phyloP scores from a whole-genome alignment of 1,140 invertebrate species.

The Triops longicaudatus region DNA sequence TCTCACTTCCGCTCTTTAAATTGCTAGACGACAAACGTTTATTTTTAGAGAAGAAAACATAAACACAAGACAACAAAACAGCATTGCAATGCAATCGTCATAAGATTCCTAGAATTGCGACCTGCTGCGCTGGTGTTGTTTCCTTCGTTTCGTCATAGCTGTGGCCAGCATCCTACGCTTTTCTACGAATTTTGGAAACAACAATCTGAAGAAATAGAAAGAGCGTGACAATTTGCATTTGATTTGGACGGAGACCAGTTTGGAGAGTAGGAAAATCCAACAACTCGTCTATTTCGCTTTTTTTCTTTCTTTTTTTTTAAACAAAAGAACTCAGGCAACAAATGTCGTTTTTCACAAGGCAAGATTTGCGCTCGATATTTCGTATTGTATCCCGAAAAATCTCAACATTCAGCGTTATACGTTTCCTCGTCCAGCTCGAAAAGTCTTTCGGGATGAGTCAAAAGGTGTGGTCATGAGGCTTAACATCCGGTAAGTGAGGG shows the following conservation, averaged over 20 bases:
- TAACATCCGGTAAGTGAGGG: slow-evolving; percentile 6
- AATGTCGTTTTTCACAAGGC: too few species aligned
- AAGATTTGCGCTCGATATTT: too few species aligned
- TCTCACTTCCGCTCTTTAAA: not conserved
- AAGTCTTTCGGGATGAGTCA: not conserved
- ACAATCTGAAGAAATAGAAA: not conserved
- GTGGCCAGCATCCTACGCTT: not conserved
- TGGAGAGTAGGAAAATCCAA: not conserved
- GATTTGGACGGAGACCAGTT: not conserved
- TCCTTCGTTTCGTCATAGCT: not conserved
- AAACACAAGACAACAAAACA: not conserved
- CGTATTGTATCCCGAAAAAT: too few species aligned
- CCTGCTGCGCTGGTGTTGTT: not conserved
- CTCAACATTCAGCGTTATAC: too few species aligned
- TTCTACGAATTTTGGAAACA: not conserved
- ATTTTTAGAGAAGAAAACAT: not conserved
- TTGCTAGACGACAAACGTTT: not conserved
- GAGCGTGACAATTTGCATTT: not conserved
- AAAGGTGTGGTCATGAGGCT: not conserved
- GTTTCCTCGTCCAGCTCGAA: too few species aligned
- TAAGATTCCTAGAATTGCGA: not conserved
- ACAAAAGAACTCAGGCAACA: too few species aligned
- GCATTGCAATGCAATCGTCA: not conserved
- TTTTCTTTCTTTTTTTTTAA: not conserved
- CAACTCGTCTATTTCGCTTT: not conserved